A percentile compares a stretch with the other conserved stretches of the same genome.
Evolutionary conservation across 35 echinoderm and acorn worm species (phyloP).

Genomic region (Strongylocentrotus purpuratus): DNA sequence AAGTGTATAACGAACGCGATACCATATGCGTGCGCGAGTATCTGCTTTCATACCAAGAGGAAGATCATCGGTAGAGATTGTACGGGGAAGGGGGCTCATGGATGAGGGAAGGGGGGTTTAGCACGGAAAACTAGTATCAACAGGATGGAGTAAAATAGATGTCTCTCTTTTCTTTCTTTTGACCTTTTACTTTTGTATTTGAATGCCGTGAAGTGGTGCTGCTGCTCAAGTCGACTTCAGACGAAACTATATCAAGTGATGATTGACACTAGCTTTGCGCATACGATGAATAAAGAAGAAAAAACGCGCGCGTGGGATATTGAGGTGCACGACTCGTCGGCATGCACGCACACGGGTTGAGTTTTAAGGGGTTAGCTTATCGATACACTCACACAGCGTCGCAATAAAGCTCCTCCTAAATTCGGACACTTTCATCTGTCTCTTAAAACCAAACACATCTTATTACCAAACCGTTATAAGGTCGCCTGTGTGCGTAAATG

Average conservation of each 20-base stretch:
- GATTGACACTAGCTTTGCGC: constrained; percentile 24
- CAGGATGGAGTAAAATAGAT: neutral
- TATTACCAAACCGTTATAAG: constrained; percentile 46
- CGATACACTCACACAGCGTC: neutral
- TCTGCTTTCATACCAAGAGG: constrained; percentile 30
- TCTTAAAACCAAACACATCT: constrained; percentile 39
- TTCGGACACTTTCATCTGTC: constrained; percentile 28
- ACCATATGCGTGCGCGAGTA: constrained; percentile 22
- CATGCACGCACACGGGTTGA: constrained; percentile 39
- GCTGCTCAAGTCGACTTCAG: neutral
- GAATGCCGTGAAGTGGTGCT: constrained; percentile 1
- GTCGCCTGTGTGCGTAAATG: constrained; percentile 32
- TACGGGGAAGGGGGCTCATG: neutral
- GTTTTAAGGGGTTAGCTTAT: constrained; percentile 1
- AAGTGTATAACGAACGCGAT: neutral
- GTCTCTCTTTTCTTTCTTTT: constrained; percentile 5
- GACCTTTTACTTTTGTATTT: constrained; percentile 40
- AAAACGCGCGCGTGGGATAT: constrained; percentile 24
- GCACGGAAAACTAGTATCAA: neutral
- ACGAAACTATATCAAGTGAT: constrained; percentile 52
- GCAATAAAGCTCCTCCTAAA: constrained; percentile 24
- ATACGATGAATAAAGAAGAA: constrained; percentile 28
- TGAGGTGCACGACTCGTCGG: neutral
- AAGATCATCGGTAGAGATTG: neutral
- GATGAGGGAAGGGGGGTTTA: neutral